Evolutionary conservation across 1,140 invertebrate genomes (phyloP).

Genomic region (Cepaea nemoralis): DNA sequence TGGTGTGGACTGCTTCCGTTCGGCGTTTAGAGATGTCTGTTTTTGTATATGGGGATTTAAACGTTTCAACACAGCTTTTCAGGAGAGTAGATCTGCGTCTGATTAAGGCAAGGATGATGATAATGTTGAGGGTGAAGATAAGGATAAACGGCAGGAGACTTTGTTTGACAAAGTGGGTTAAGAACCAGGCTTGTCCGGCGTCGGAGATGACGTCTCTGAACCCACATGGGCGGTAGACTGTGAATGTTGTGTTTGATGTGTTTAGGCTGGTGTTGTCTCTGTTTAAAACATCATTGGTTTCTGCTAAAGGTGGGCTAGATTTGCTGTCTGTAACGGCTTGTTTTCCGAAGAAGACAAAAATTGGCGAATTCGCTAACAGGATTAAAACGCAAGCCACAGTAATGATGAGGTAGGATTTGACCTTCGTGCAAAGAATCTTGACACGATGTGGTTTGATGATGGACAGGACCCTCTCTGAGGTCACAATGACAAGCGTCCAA

Average conservation of each 20-base stretch:
- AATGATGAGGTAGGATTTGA: neutral
- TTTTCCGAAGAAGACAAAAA: constrained; percentile 6
- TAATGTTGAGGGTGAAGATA: constrained; percentile 14
- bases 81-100: neutral
- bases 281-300: neutral
- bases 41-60: neutral
- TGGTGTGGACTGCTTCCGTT: neutral
- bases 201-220: neutral
- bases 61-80: neutral
- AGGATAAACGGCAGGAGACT: constrained; percentile 26
- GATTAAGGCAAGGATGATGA: constrained; percentile 1
- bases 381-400: neutral
- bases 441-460: constrained; percentile 22
- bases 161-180: constrained; percentile 22
- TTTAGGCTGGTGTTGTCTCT: neutral
- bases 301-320: neutral
- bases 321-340: neutral
- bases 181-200: neutral
- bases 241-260: neutral
- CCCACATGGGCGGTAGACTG: neutral
- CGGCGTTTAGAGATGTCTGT: neutral
- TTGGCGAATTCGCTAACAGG: neutral
- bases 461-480: constrained; percentile 23
- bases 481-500: constrained; percentile 29
- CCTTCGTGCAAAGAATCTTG: constrained; percentile 13